Evolutionary conservation across 2,888 invertebrate species (phyloP), one percentile per base, ranked within the genome.

Genomic region (Acronicta leporina): DNA sequence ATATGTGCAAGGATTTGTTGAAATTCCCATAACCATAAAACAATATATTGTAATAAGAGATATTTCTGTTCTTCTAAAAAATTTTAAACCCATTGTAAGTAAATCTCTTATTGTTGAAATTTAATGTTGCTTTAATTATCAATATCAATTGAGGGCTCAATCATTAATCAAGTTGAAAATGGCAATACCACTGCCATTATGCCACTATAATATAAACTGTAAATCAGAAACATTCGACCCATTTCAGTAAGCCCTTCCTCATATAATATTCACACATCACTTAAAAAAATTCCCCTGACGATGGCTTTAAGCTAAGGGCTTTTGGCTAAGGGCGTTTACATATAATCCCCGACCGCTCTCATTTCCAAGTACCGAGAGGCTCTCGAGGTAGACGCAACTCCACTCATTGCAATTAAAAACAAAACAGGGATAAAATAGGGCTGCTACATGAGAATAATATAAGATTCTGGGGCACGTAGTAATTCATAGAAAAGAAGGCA

Each of bases 331-430:
- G 54, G 50, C 40, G 33, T 66, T 57, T 61, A 49, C 47, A 49
- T 49, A 51, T 67, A 77, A 74, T 62, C 70, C 66, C 69, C 45
- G 35, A 27, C 51, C 47, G 70, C 63, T 63, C 57, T 53, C 58
- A 49, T 63, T 73, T 52, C 51, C 13, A 20, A n/a, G 43, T 45
- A 67, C 30, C n/a, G 41, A 65, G 45, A 48, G 45, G 41, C 68
- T 43, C 75, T 73, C 58, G 11, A 59, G 44, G 35, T 51, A 49
- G 62, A 50, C 55, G 61, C 44, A 73, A 56, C 52, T 38, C 53
- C 68, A 68, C 63, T 70, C 45, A 48, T 57, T 48, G 58, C 77
- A 75, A 77, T 75, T 75, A 70, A 74, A 75, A 77, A 55, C 58
- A 66, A 59, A 75, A 70, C 35, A 41, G 15, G 48, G 38, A 49